Base-by-base conservation (phyloP, 2,797 vertebrate genomes). In the Melanotaenia maccullochi region DNA sequence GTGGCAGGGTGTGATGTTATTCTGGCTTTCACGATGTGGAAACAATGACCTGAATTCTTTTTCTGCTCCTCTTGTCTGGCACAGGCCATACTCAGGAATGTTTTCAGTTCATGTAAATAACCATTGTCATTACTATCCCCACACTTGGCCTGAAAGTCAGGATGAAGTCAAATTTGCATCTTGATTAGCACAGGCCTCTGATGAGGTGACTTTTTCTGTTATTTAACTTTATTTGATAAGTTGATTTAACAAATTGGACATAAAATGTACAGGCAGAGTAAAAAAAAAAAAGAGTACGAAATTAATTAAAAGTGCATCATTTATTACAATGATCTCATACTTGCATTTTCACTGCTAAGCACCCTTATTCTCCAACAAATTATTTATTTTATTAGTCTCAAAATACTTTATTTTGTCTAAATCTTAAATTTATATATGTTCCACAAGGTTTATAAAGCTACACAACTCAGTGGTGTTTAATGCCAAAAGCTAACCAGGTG, bases 1-100 rank as follows among this genome's bases (percentile, higher is more conserved):
- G 87, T 80, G 75, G 83, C 68, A 54, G 78, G 75, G 74, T 88
- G 85, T 87, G 87, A 91, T 91, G 89, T 90, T 93, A 87, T 88
- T 91, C 85, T 75, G 82, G 68, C 77, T 84, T 69, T 73, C 82
- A 79, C 80, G 81, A 86, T 90, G 75, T 62, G 76, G 79, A 81
- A 93, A 89, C 86, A 83, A 85, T 88, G 76, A 68, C 85, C 79
- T 60, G 75, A 73, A 76, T 86, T 79, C 65, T 84, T 84, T 89
- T 47, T 68, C 89, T 79, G 78, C 33, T 63, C 16, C 59, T 54
- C 30, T 40, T 61, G 63, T 49, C 68, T 74, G 69, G 79, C 81
- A 82, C 81, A 76, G 59, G 85, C 78, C 51, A 3, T 65, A 58
- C 60, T 70, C 51, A 51, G 69, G 52, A 75, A 73, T 38, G 6